A percentile compares a stretch with the other conserved stretches of the same genome.
Evolutionary conservation across 2,113 vertebrate genomes (phyloP).

Genomic region (Setophaga petechia): DNA sequence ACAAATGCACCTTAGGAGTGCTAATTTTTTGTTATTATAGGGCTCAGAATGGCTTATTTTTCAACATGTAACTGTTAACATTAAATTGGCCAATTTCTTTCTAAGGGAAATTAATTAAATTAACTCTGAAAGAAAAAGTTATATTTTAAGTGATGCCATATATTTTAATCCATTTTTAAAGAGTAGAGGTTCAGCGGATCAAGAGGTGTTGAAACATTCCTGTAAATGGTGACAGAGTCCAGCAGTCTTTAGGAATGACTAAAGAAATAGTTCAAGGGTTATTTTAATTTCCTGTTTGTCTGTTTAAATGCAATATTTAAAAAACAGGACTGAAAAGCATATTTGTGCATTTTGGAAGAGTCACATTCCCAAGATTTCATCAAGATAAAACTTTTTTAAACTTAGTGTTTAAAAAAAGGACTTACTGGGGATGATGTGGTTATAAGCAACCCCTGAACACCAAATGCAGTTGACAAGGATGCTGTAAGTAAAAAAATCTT

Average conservation of each 20-base stretch:
- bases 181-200: not conserved
- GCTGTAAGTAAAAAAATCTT: not conserved
- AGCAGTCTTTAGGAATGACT: not conserved
- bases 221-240: not conserved
- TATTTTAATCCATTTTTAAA: not conserved
- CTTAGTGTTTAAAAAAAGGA: not conserved
- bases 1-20: not conserved
- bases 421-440: not conserved
- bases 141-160: not conserved
- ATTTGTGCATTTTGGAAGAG: not conserved
- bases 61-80: not conserved
- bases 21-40: not conserved
- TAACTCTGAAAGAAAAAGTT: not conserved
- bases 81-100: not conserved
- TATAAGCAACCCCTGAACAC: not conserved
- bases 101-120: not conserved
- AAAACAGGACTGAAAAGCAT: not conserved
- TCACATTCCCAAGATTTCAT: not conserved
- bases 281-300: conserved; percentile 1
- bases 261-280: not conserved
- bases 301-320: not conserved
- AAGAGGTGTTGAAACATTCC: not conserved
- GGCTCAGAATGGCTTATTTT: not conserved
- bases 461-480: not conserved
- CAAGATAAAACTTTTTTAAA: not conserved